Conservation (phyloP, 2,888 invertebrate genomes). For the Eupithecia vulgata region DNA sequence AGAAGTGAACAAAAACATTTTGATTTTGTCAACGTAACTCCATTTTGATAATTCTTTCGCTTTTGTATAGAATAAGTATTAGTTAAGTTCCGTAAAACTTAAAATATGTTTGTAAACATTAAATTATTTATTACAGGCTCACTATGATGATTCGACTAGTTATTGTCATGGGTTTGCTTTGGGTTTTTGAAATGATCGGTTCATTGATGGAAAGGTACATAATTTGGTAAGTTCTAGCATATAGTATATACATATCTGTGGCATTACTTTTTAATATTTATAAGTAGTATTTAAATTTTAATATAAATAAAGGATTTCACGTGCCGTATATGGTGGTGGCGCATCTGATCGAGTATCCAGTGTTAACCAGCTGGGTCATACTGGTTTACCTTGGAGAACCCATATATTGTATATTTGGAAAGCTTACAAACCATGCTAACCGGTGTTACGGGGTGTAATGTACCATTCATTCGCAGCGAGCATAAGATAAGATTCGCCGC, state of each 20-base stretch:
- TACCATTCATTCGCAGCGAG: no score
- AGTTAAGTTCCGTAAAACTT: no score
- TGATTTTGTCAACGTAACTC: no score
- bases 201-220: conserved; percentile 55
- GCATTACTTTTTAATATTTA: no score
- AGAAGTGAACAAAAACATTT: no score
- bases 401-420: conserved; percentile 6
- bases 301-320: not conserved
- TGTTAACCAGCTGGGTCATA: not conserved
- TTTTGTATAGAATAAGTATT: no score
- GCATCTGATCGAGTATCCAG: not conserved
- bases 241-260: no score
- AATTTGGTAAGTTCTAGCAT: conserved; percentile 71
- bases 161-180: conserved; percentile 87
- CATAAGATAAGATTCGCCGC: no score
- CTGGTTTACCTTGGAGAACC: not conserved
- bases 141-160: conserved; percentile 85
- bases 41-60: no score
- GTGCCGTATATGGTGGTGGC: not conserved
- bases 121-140: conserved; percentile 73
- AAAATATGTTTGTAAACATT: not conserved
- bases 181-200: conserved; percentile 86
- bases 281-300: no score
- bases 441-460: no score
- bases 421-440: no score